These are phyloP conservation scores for Probosciger aterrimus DNA, from an alignment of 2,113 vertebrate genomes.

Conservation along the genomic window DNA sequence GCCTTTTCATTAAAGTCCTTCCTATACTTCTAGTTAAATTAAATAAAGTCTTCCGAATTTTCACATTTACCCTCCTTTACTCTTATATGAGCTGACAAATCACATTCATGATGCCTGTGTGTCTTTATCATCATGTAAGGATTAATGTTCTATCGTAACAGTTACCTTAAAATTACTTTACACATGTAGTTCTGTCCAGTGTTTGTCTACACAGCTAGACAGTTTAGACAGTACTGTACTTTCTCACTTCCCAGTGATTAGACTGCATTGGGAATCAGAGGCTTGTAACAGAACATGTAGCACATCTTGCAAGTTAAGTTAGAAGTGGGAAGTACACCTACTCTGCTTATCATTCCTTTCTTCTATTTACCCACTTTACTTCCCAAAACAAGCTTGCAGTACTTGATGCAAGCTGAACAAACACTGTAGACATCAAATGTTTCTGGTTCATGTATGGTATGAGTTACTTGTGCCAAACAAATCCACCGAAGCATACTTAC, in stretches of 20 bases:
- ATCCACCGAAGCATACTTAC: not conserved
- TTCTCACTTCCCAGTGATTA: not conserved
- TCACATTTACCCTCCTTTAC: not conserved
- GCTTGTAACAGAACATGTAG: not conserved
- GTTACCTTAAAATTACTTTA: not conserved
- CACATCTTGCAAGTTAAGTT: not conserved
- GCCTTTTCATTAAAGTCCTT: not conserved
- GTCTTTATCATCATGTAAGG: not conserved
- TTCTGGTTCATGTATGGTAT: not conserved
- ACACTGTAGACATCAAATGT: not conserved
- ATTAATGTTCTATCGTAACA: not conserved
- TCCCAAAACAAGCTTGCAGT: not conserved
- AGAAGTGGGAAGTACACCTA: not conserved
- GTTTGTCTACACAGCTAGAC: not conserved
- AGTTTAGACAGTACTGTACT: not conserved
- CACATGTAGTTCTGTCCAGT: not conserved
- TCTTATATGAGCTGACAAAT: not conserved
- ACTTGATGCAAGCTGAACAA: constrained; percentile 20
- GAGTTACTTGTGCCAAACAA: constrained; percentile 9
- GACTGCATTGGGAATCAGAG: not conserved
- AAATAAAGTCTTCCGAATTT: not conserved
- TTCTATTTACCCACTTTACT: not conserved
- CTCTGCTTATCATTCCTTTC: not conserved
- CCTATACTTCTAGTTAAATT: not conserved
- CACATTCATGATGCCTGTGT: not conserved